Evolutionary conservation across 2,888 invertebrate species (phyloP).

Genomic region (Agrochola circellaris): DNA sequence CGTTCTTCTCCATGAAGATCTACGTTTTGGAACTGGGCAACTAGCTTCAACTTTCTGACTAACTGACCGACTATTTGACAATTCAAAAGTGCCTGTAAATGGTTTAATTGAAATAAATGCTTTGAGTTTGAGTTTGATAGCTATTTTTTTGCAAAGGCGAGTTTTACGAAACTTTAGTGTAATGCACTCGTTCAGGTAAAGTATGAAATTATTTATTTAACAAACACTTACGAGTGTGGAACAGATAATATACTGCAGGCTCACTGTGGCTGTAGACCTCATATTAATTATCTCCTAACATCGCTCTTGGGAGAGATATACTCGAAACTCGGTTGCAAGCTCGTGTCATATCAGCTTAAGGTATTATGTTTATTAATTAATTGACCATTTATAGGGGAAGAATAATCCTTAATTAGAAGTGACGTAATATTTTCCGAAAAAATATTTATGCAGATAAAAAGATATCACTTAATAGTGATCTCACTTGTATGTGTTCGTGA

Average conservation of each 20-base stretch:
- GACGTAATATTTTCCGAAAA: background rate
- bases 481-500: background rate
- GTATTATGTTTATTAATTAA: slow-evolving; percentile 27
- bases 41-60: too few relatives aligned
- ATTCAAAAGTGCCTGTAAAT: too few relatives aligned
- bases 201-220: slow-evolving; percentile 25
- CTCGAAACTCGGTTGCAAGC: slow-evolving; percentile 1
- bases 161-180: background rate
- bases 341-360: slow-evolving; percentile 21
- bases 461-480: background rate
- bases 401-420: background rate
- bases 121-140: too few relatives aligned
- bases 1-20: too few relatives aligned
- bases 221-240: slow-evolving; percentile 17
- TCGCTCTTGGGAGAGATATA: slow-evolving; percentile 36
- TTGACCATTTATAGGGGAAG: background rate
- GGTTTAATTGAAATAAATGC: too few relatives aligned
- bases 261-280: background rate
- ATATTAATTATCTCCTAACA: slow-evolving; percentile 25
- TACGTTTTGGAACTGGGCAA: too few relatives aligned
- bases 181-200: background rate
- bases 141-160: background rate
- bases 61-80: too few relatives aligned
- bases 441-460: background rate
- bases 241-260: slow-evolving; percentile 14